Percentiles rank a stretch among this genome's conserved stretches.
These are phyloP conservation scores for Pectinophora gossypiella DNA, from an alignment of 1,140 invertebrate genomes.

Conservation along the genomic window DNA sequence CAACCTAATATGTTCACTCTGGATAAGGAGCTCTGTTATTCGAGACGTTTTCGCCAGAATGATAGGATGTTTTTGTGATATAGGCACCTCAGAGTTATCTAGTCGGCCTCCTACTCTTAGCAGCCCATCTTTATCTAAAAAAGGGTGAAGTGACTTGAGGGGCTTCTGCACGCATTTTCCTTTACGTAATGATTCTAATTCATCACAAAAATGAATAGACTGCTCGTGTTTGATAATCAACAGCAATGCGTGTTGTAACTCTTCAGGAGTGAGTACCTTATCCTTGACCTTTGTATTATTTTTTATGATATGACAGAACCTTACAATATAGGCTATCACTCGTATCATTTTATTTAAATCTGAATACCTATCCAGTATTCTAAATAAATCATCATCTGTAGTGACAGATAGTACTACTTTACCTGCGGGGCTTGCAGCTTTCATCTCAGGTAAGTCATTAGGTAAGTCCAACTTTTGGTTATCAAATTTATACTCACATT, in stretches of 20 bases:
- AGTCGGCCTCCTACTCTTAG: conserved; percentile 33
- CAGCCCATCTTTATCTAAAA: conserved; percentile 21
- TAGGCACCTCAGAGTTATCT: conserved; percentile 13
- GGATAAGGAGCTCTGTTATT: conserved; percentile 24
- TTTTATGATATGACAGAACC: neutral
- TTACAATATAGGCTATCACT: neutral
- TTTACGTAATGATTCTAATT: neutral
- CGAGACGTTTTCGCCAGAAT: conserved; percentile 22
- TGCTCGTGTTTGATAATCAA: conserved; percentile 5
- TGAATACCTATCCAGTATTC: neutral
- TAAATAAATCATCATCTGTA: neutral
- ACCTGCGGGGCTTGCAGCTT: no score
- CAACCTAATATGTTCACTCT: conserved; percentile 17
- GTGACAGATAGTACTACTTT: no score
- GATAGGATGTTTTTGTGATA: conserved; percentile 33
- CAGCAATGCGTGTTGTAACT: neutral
- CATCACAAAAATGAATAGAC: neutral
- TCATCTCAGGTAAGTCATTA: no score
- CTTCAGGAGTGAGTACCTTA: neutral
- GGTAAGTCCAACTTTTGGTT: no score
- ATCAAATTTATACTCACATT: no score
- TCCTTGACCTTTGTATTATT: neutral
- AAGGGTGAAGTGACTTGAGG: conserved; percentile 16
- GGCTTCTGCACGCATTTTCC: neutral
- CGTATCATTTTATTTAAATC: conserved; percentile 3